Base-by-base conservation (phyloP, 2,113 vertebrate genomes). In the Cyprinodon brontotheroides region DNA sequence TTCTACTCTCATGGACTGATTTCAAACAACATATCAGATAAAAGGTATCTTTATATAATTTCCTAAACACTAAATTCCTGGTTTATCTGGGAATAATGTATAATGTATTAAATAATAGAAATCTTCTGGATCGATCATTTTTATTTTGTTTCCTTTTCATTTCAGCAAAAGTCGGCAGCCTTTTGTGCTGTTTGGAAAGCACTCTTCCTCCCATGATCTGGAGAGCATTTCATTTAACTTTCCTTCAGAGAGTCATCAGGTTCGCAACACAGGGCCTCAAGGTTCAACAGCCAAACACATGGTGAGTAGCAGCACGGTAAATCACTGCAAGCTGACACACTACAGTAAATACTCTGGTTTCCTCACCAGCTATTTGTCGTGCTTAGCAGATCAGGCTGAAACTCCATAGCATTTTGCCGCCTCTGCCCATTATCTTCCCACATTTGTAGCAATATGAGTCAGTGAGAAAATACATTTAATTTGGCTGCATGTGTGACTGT, bases 1-100 rank as follows among this genome's bases (percentile, higher is more conserved):
- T 99, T 97, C 71, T 99, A 97, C 92, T 97, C 95, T 72, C 96
- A 99, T 9, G 98, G 97, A 39, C 95, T 98, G 94, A 95, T 98
- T 84, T 98, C 98, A 29, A 98, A 96, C 91, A 97, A 97, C 89
- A 95, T 99, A 83, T 95, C 96, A 75, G 96, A 98, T 84, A 97
- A 96, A 90, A 97, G 97, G 98, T 98, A 93, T 48, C 4, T 7
- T 70, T 36, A n/a, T 57, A 17, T 47, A 62, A 15, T 14, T 1
- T 7, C 12, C 0, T 50, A 15, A 53, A 53, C 20, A 53, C 17
- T 53, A 53, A 53, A 53, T 53, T 2, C 20, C 41, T 9, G 9
- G 5, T 53, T 53, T 53, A 45, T 45, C 43, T 45, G 43, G 2
- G 43, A 8, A 11, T 29, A 29, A 29, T 11, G 2, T 45, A 45